Percentiles rank a stretch among this genome's conserved stretches.
phyloP scores from a whole-genome alignment of 1,140 invertebrate genomes.

The Zaprionus ghesquierei region DNA sequence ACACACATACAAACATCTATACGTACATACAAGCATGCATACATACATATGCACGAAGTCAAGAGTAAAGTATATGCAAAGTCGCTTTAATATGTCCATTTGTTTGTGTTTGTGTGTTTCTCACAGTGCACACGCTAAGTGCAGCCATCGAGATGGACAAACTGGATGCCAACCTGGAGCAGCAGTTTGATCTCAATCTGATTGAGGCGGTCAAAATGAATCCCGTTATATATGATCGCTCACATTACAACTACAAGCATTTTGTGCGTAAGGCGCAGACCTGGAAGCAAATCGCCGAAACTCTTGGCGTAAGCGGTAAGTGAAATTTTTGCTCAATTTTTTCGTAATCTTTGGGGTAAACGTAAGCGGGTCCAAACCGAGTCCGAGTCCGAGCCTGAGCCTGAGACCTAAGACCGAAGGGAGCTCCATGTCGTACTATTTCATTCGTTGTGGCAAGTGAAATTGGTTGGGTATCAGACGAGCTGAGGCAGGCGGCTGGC shows the following conservation, averaged over 20 bases:
- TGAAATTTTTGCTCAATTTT: conserved; percentile 54
- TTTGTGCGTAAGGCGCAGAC: conserved; percentile 80
- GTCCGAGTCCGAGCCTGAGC: not conserved
- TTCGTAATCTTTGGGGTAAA: conserved; percentile 39
- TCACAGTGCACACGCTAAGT: conserved; percentile 68
- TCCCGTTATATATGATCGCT: conserved; percentile 81
- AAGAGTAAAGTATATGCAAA: conserved; percentile 6
- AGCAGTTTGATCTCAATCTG: conserved; percentile 81
- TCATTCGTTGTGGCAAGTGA: conserved; percentile 30
- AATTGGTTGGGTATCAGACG: conserved; percentile 31
- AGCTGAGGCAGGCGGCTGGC: conserved; percentile 1
- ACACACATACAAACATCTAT: conserved; percentile 2
- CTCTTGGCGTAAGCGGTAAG: conserved; percentile 81
- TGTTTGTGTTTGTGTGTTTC: conserved; percentile 21
- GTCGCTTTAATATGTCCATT: not conserved
- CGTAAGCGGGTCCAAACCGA: conserved; percentile 28
- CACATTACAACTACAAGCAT: conserved; percentile 80
- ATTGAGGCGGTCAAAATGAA: conserved; percentile 80
- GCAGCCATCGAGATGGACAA: conserved; percentile 75
- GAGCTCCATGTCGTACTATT: conserved; percentile 6
- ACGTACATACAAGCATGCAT: conserved; percentile 1
- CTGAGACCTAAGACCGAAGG: conserved; percentile 18
- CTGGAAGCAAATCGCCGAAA: conserved; percentile 80
- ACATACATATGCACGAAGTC: not conserved
- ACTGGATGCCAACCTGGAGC: conserved; percentile 78